phyloP scores from a whole-genome alignment of 2,113 vertebrate genomes.

The Phodopus roborovskii region DNA sequence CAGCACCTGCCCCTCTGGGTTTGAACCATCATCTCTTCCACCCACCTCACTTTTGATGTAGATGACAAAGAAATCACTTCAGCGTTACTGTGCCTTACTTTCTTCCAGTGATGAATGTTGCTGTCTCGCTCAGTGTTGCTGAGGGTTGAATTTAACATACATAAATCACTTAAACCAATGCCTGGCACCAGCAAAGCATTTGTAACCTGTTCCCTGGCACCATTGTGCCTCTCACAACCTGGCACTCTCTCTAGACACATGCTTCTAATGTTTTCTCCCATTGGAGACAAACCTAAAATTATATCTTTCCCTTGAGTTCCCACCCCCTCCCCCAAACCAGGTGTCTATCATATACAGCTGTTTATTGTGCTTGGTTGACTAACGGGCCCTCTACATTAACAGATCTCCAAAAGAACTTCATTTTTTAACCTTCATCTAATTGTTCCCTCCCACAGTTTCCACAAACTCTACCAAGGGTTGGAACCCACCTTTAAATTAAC shows the following conservation, averaged over 20 bases:
- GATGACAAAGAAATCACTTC: neutral
- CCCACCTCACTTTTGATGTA: neutral
- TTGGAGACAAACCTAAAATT: neutral
- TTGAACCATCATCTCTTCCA: neutral
- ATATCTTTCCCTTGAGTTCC: neutral
- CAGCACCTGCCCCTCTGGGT: neutral
- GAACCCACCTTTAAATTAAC: neutral
- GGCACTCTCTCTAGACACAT: neutral
- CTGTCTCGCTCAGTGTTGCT: neutral
- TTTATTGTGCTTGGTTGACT: neutral
- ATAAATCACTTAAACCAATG: neutral
- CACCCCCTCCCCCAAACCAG: neutral
- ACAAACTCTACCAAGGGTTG: neutral
- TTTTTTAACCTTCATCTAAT: neutral
- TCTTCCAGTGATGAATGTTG: neutral
- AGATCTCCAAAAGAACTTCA: neutral
- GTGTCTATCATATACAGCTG: neutral
- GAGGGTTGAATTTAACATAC: neutral
- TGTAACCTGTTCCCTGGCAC: neutral
- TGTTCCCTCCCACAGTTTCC: neutral
- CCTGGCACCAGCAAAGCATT: neutral
- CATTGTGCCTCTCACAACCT: neutral
- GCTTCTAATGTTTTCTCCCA: neutral
- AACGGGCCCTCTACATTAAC: neutral
- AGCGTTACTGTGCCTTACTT: neutral